Conservation (phyloP, 2,888 invertebrate genomes). For the Eucera pruinosa region DNA sequence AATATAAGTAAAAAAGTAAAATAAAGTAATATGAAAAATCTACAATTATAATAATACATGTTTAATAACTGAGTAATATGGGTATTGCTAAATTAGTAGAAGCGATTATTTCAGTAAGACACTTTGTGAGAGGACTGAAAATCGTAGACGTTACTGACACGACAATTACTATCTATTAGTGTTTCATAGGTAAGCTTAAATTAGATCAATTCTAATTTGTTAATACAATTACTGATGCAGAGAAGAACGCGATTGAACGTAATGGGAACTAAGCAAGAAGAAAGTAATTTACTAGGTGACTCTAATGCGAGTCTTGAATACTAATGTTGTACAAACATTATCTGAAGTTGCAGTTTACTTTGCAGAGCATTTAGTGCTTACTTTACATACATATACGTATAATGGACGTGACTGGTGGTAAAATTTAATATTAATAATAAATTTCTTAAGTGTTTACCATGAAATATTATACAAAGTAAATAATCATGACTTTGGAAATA, state of each 20-base stretch:
- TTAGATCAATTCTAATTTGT: neutral
- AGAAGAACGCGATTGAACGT: neutral
- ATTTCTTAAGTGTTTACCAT: conserved; percentile 1
- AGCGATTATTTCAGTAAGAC: no score
- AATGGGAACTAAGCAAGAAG: neutral
- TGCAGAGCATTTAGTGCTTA: conserved; percentile 29
- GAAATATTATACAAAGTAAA: conserved; percentile 19
- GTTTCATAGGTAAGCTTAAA: neutral
- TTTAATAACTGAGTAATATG: no score
- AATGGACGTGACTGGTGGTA: conserved; percentile 12
- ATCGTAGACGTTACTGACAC: neutral
- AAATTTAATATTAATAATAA: conserved; percentile 26
- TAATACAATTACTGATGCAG: neutral
- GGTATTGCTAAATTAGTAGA: no score
- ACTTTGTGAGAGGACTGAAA: no score
- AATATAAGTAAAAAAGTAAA: no score
- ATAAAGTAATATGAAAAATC: no score
- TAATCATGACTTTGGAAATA: neutral
- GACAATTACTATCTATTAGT: neutral
- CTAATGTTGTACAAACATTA: conserved; percentile 39
- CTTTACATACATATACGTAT: conserved; percentile 33
- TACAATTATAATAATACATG: no score
- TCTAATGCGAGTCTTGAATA: conserved; percentile 40
- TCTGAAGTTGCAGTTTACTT: conserved; percentile 40
- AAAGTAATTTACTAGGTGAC: conserved; percentile 20